These are phyloP conservation scores for Euphydryas editha DNA, from an alignment of 2,888 invertebrate species.

Conservation along the genomic window DNA sequence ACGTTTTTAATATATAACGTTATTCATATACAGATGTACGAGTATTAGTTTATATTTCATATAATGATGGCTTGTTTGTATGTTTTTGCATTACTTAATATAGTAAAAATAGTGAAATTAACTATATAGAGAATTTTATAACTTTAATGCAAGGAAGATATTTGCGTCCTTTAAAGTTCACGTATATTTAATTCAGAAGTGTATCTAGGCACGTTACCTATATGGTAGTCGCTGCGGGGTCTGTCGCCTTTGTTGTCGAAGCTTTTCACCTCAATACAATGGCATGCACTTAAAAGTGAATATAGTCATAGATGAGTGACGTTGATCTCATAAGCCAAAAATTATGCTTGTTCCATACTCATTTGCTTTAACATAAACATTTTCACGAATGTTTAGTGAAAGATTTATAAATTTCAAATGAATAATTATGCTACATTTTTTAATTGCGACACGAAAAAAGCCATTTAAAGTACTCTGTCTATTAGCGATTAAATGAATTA, in stretches of 20 bases:
- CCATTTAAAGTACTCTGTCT: constrained; percentile 27
- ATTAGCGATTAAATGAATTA: constrained; percentile 15
- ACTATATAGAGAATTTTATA: constrained; percentile 11
- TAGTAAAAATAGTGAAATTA: background rate
- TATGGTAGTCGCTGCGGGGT: constrained; percentile 31
- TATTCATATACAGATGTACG: too few relatives aligned
- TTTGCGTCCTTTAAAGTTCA: constrained; percentile 14
- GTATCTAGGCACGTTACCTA: constrained; percentile 32
- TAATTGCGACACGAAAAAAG: background rate
- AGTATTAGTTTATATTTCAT: background rate
- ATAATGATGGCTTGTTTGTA: background rate
- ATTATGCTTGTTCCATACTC: background rate
- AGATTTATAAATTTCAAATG: background rate
- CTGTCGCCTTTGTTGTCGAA: constrained; percentile 57
- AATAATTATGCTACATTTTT: background rate
- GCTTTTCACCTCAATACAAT: constrained; percentile 66
- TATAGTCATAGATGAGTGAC: constrained; percentile 44
- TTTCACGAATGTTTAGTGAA: background rate
- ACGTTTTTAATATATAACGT: background rate
- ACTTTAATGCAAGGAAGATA: background rate
- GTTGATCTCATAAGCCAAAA: constrained; percentile 25
- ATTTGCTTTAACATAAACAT: background rate
- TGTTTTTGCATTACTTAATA: background rate
- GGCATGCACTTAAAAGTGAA: constrained; percentile 55
- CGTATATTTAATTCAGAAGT: constrained; percentile 16